Conservation (phyloP, 2,888 invertebrate genomes). For the Caenorhabditis sp. region DNA sequence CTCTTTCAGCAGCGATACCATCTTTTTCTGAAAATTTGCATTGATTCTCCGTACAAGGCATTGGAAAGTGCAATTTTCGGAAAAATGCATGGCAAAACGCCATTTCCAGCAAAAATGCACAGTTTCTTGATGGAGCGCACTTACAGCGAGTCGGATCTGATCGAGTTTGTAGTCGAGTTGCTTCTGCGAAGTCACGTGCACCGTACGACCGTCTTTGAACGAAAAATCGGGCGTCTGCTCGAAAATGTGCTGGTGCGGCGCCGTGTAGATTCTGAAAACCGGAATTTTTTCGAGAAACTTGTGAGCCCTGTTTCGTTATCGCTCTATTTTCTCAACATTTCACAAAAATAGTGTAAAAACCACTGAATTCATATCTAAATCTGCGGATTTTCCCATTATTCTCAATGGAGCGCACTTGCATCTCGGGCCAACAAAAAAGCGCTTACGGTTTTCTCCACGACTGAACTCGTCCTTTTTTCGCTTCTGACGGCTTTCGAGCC, state of each 20-base stretch:
- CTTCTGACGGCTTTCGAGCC: slow-evolving; percentile 24
- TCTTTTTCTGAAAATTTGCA: slow-evolving; percentile 74
- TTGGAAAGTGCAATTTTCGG: not conserved
- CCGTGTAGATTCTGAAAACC: slow-evolving; percentile 70
- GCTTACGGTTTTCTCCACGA: slow-evolving; percentile 73
- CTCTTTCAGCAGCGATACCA: slow-evolving; percentile 70
- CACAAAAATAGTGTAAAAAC: too few relatives aligned
- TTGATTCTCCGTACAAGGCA: too few relatives aligned
- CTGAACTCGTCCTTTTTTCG: slow-evolving; percentile 63
- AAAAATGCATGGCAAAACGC: too few relatives aligned
- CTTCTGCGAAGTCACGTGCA: slow-evolving; percentile 67
- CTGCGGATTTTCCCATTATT: slow-evolving; percentile 3
- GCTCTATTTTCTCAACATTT: too few relatives aligned
- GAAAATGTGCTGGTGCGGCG: slow-evolving; percentile 72
- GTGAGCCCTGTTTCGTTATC: too few relatives aligned
- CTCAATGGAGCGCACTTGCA: slow-evolving; percentile 20
- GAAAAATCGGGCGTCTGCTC: slow-evolving; percentile 75
- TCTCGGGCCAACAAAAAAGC: not conserved
- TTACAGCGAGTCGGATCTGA: slow-evolving; percentile 75
- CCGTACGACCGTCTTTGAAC: slow-evolving; percentile 70
- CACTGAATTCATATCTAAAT: too few relatives aligned
- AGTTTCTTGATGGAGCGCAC: slow-evolving; percentile 8
- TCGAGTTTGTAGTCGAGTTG: slow-evolving; percentile 72
- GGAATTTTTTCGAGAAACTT: too few relatives aligned
- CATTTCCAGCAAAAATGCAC: not conserved